A percentile compares a stretch with the other conserved stretches of the same genome.
Evolutionary conservation across 2,888 invertebrate species (phyloP).

Genomic region (Xiphydria camelus): DNA sequence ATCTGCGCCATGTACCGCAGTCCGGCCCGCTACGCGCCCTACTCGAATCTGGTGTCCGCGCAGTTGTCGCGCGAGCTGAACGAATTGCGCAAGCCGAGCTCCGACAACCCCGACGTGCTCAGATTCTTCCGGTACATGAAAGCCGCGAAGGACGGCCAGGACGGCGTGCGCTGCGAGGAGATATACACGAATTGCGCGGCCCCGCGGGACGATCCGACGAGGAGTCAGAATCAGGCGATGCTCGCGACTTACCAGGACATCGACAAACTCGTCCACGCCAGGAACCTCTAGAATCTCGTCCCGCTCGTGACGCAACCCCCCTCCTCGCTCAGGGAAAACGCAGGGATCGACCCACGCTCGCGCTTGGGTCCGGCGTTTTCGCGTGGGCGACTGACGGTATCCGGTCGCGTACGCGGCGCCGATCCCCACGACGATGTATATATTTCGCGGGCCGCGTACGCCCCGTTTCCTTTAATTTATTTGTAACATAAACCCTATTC

Average conservation of each 20-base stretch:
- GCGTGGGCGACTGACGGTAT: too few species aligned
- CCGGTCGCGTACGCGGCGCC: too few species aligned
- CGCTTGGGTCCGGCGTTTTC: neutral
- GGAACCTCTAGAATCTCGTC: constrained; percentile 63
- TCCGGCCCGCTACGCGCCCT: constrained; percentile 87
- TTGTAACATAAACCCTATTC: too few species aligned
- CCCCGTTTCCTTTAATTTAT: too few species aligned
- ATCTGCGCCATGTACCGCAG: constrained; percentile 87
- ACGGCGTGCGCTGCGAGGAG: constrained; percentile 74
- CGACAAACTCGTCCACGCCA: constrained; percentile 82
- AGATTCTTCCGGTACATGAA: constrained; percentile 91
- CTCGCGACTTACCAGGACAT: constrained; percentile 85
- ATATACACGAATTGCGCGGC: constrained; percentile 69
- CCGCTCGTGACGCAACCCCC: too few species aligned
- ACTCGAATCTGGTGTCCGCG: constrained; percentile 85
- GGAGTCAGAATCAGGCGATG: constrained; percentile 73
- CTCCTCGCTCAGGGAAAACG: too few species aligned
- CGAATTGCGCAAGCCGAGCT: constrained; percentile 81
- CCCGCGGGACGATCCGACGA: constrained; percentile 65
- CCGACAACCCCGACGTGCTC: constrained; percentile 84
- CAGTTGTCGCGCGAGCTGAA: constrained; percentile 87
- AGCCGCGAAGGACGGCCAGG: constrained; percentile 85
- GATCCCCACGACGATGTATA: too few species aligned
- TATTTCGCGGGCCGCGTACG: too few species aligned
- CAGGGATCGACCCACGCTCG: too few species aligned